phyloP scores from a whole-genome alignment of 2,888 invertebrate genomes.

The Plebejus anna region DNA sequence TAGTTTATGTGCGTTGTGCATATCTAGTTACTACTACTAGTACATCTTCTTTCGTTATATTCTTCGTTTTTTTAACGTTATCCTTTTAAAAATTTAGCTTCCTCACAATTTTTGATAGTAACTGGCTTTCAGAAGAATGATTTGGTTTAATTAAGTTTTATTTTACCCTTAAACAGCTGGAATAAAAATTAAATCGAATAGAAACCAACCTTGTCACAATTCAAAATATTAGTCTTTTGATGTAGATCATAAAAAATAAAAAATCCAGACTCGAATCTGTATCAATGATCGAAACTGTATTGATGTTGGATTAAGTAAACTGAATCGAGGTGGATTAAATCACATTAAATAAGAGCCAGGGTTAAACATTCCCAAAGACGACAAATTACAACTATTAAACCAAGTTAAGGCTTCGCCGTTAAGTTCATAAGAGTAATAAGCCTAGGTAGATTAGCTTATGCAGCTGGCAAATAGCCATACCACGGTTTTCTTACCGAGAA shows the following conservation, averaged over 20 bases:
- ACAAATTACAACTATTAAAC: conserved; percentile 28
- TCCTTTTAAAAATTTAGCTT: not conserved
- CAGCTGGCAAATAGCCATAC: conserved; percentile 45
- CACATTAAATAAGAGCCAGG: not conserved
- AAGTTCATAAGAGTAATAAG: conserved; percentile 29
- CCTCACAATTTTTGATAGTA: not conserved
- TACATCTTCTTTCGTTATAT: not conserved
- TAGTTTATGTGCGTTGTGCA: not conserved
- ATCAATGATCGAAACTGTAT: not conserved
- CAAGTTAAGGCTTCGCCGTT: conserved; percentile 26
- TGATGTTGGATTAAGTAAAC: not conserved
- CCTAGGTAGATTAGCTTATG: conserved; percentile 29
- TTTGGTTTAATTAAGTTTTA: not conserved
- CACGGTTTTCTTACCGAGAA: conserved; percentile 33
- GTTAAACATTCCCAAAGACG: conserved; percentile 22
- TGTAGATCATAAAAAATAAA: not conserved
- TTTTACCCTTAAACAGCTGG: too few species aligned
- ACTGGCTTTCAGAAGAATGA: not conserved
- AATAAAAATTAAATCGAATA: not conserved
- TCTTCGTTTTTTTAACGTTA: not conserved
- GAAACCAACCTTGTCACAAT: not conserved
- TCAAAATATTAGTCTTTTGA: too few species aligned
- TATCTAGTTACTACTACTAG: not conserved
- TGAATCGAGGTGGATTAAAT: not conserved
- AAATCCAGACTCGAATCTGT: not conserved